Evolutionary conservation across 1,140 invertebrate species (phyloP).

Genomic region (Papilio machaon): DNA sequence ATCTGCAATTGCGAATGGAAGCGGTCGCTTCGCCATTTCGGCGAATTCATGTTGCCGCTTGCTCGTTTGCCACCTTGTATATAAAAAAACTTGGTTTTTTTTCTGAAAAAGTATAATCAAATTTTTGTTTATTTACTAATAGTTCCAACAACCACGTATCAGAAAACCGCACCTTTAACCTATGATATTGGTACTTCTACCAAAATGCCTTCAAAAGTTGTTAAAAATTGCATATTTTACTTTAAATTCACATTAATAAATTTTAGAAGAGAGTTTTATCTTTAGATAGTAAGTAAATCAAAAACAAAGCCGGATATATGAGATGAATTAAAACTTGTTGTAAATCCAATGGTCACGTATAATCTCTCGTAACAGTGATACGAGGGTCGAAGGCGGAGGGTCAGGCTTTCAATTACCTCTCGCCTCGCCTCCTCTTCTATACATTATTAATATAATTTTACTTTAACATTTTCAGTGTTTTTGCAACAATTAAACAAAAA

Average conservation of each 20-base stretch:
- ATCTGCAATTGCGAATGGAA: too few species aligned
- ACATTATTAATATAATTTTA: conserved; percentile 24
- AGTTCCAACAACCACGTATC: too few species aligned
- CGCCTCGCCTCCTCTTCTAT: not conserved
- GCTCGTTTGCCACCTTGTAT: too few species aligned
- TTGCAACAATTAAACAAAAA: not conserved
- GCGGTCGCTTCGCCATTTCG: too few species aligned
- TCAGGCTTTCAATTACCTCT: conserved; percentile 6
- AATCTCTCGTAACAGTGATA: conserved; percentile 10
- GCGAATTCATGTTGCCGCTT: too few species aligned
- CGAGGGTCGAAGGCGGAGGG: not conserved
- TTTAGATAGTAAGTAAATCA: not conserved
- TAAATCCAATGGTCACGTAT: conserved; percentile 15
- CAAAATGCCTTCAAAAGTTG: not conserved
- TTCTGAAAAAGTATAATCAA: too few species aligned
- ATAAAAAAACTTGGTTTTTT: too few species aligned
- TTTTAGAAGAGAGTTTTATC: not conserved
- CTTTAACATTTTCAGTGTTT: not conserved
- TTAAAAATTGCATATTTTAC: not conserved
- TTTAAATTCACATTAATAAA: not conserved
- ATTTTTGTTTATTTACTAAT: too few species aligned
- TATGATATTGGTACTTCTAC: too few species aligned
- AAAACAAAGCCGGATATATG: not conserved
- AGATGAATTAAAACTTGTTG: conserved; percentile 4
- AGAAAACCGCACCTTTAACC: too few species aligned